Base-by-base conservation (phyloP, 2,888 invertebrate species). In the Cyrtodaria siliqua region DNA sequence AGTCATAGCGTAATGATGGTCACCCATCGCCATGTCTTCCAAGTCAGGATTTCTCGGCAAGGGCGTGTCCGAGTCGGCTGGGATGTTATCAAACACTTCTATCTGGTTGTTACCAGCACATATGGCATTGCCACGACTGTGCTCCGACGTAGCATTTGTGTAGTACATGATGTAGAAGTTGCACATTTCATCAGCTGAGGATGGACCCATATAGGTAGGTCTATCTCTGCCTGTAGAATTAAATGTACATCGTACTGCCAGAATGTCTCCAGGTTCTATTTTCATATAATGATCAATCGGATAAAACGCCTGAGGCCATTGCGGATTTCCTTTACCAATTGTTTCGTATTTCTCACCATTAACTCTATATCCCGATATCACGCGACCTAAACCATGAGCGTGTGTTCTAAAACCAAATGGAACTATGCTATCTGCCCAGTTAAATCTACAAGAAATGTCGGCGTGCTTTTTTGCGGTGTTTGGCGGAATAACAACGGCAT, bases 221-320 rank as follows among this genome's bases (percentile, higher is more conserved):
- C 89, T 86, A 64, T 90, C 85, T 76, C 92, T 92, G 24, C 90
- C 90, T 20, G 91, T 91, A 0, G 95, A 94, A 81, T 94, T 93
- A 87, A 93, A 95, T 3, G 91, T 89, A 84, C 92, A 92, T 63
- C 73, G 66, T 6, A 77, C 81, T 33, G 68, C 57, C 78, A 94
- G 83, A 56, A 91, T 86, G 81, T 95, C 95, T 33, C 92, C 93
- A 24, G 92, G 92, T 24, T 92, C 89, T 16, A 95, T 93, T 18
- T 89, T 90, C 42, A 93, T 76, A 9, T 89, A 84, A 16, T 88
- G 74, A 0, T 92, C 83, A 1, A 94, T 92, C 29, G 94, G 94
- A 87, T 95, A 95, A 90, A 95, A 95, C 16, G 95, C 93, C 93
- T 93, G 84, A 0, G 95, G 95, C 95, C 95, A 95, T 82, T 94